Evolutionary conservation across 1,140 invertebrate species (phyloP), one percentile per base, ranked within the genome.

Genomic region (Berghia stephanieae): DNA sequence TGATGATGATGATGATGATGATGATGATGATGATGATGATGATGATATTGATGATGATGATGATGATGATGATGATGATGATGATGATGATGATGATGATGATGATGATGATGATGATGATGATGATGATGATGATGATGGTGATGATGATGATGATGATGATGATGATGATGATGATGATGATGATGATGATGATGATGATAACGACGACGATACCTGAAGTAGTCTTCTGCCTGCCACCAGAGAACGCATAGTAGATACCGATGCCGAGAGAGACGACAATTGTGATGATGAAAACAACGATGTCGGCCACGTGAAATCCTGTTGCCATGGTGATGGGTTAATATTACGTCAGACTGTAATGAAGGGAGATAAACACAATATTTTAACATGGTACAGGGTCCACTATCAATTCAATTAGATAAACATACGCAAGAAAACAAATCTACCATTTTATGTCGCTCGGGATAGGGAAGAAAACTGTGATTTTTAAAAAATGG

Each of bases 191-290:
- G 46, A 52, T 52, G 36, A 69, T 38, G 36, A 13, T 69, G 31
- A 38, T 18, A 24, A 38, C 10, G 18, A 16, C 8, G 16, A 74
- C 13, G 21, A 66, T 55, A 75, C 73, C 73, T 42, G 55, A 92
- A 38, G 93, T 93, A 1, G 95, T 97, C 90, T 93, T 94, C 87
- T 98, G 96, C 85, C 92, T 93, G 0, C 94, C 95, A n/a, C 92
- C 96, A 24, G 93, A 95, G 80, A 96, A 93, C 77, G 93, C 91
- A 85, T 95, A 95, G 86, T 95, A 96, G 0, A 95, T 90, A 0
- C 95, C 95, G 69, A 96, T 95, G 5, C 91, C 91, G 75, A 94
- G 93, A 13, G 86, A 88, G 21, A 88, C 77, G 18, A 81, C 27
- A n/a, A 88, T 83, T 10, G 83, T 83, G 0, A 81, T 24, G 2